Base-by-base conservation (phyloP, 2,113 vertebrate species). In the Elaphurus davidianus region DNA sequence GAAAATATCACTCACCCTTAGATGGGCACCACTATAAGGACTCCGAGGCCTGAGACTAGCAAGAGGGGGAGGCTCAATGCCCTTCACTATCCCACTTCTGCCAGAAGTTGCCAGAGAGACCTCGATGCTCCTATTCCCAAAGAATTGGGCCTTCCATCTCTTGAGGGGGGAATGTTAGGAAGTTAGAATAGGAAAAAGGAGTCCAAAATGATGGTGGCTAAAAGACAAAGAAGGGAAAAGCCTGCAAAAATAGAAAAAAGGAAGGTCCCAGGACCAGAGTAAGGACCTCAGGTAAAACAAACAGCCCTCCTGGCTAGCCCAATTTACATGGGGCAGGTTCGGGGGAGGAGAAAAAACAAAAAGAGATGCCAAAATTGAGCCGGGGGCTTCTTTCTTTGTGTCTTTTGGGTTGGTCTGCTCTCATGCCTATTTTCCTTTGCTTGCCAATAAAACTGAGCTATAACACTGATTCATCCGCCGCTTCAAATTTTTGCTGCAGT, bases 361-460 rank as follows among this genome's bases (percentile, higher is more conserved):
- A 67, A 67, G 60, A 64, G 64, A 36, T 36, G 33, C 17, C 64
- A 36, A 67, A 67, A 67, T 36, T 36, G 64, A 67, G 64, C 16
- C 0, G 0, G 64, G 62, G 64, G 33, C 33, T 67, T 67, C 64
- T 67, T 67, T 36, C 17, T 36, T 19, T 4, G 2, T 2, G 4
- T 67, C 64, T 67, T 67, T 67, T 36, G 17, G 17, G 64, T 21
- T 67, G 17, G 64, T 9, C 64, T 16, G 19, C 33, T 67, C 17
- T 67, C 64, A 36, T 0, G 1, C 64, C 17, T 67, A 11, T 36
- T 67, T 36, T 67, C 17, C 8, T 36, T 21, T 67, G 17, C 33
- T 67, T 21, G 17, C 33, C 64, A 67, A 67, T 21, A 67, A 67
- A 67, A 67, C 17, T 67, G 64, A 67, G 17, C 64, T 67, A 10